phyloP scores from a whole-genome alignment of 2,888 invertebrate genomes.

The Drosophila pullipes region DNA sequence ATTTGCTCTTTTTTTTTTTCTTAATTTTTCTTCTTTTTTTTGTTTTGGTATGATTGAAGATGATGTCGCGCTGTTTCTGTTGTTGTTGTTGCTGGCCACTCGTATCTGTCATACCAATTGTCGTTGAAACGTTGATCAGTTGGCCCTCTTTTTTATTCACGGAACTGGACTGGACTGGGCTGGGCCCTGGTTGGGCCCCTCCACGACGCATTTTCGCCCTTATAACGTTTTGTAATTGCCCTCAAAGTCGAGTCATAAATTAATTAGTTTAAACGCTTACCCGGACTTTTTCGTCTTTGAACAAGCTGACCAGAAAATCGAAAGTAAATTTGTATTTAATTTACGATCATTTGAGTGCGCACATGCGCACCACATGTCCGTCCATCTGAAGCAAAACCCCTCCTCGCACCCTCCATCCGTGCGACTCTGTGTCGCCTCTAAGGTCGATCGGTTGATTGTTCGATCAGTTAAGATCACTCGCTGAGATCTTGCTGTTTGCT shows the following conservation, averaged over 20 bases:
- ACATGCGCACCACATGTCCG: slow-evolving; percentile 32
- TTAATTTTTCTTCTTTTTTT: neutral
- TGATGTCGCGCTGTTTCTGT: slow-evolving; percentile 26
- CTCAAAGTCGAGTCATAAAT: slow-evolving; percentile 59
- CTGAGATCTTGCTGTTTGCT: neutral
- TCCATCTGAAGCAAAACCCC: neutral
- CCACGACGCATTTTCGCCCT: neutral
- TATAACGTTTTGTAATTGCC: slow-evolving; percentile 57
- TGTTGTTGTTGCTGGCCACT: neutral
- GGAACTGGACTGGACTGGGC: neutral
- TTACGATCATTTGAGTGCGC: slow-evolving; percentile 56
- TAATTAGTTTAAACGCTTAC: slow-evolving; percentile 58
- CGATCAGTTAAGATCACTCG: neutral
- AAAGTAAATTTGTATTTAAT: slow-evolving; percentile 72
- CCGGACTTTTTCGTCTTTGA: neutral
- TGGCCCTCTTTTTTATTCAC: slow-evolving; percentile 13
- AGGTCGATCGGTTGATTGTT: slow-evolving; percentile 34
- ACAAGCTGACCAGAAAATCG: slow-evolving; percentile 51
- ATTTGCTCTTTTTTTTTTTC: slow-evolving; percentile 34
- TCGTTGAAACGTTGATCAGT: slow-evolving; percentile 3
- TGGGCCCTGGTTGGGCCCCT: neutral
- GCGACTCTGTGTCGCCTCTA: slow-evolving; percentile 32
- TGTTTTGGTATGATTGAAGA: slow-evolving; percentile 47
- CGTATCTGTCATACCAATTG: slow-evolving; percentile 25
- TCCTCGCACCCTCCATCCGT: neutral